Percentiles rank a stretch among this genome's conserved stretches.
phyloP scores from a whole-genome alignment of 2,888 invertebrate genomes.

The Mimumesa dahlbomi region DNA sequence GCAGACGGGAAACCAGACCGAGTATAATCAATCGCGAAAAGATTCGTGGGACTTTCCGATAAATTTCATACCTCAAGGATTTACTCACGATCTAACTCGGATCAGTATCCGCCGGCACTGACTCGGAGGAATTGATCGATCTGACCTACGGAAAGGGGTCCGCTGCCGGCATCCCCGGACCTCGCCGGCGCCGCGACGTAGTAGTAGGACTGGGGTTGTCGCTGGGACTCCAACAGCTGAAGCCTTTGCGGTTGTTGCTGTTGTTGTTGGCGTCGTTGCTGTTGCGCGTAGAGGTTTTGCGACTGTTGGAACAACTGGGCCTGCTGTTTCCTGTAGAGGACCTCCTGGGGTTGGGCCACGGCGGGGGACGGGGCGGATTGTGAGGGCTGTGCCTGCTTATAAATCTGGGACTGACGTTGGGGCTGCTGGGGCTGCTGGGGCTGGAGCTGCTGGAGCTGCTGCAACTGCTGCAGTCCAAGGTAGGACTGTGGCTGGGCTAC shows the following conservation, averaged over 20 bases:
- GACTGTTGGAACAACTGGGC: conserved; percentile 84
- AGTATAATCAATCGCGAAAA: conserved; percentile 1
- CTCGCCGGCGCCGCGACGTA: conserved; percentile 79
- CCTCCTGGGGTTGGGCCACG: conserved; percentile 73
- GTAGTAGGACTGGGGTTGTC: conserved; percentile 77
- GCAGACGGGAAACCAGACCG: not conserved
- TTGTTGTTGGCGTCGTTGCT: conserved; percentile 86
- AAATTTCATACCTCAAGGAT: conserved; percentile 12
- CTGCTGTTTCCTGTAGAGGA: conserved; percentile 83
- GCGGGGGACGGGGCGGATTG: conserved; percentile 76
- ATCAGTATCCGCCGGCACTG: conserved; percentile 49
- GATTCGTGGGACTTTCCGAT: conserved; percentile 12
- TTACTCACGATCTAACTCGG: conserved; percentile 15
- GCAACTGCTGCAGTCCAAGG: conserved; percentile 83
- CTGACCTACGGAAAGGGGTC: conserved; percentile 84
- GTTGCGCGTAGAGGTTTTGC: conserved; percentile 85
- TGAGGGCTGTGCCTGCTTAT: conserved; percentile 66
- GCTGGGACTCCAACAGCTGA: conserved; percentile 78
- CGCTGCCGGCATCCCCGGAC: conserved; percentile 73
- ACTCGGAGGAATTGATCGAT: conserved; percentile 90
- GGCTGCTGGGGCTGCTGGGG: conserved; percentile 62
- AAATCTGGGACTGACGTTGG: conserved; percentile 67
- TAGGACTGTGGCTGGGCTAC: conserved; percentile 84
- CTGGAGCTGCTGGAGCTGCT: conserved; percentile 78
- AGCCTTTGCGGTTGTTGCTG: conserved; percentile 82